Evolutionary conservation across 1,140 invertebrate species (phyloP).

Genomic region (Delia radicum): DNA sequence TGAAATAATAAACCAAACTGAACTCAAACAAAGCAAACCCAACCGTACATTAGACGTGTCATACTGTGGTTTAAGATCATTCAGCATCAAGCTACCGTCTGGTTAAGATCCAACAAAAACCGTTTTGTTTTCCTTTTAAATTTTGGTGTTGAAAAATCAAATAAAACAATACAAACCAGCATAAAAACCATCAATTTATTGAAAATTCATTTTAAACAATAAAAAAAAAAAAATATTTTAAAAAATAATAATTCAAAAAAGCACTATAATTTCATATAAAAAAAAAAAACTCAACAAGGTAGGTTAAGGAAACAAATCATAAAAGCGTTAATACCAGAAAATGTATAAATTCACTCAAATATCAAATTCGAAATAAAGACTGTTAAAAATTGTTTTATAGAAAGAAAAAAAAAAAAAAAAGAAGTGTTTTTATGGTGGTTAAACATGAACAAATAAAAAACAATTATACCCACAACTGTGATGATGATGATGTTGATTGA

Average conservation of each 20-base stretch:
- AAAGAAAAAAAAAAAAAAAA: not conserved
- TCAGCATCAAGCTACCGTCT: slow-evolving; percentile 12
- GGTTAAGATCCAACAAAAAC: not conserved
- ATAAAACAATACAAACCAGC: not conserved
- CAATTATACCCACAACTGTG: too few species aligned
- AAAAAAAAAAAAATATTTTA: not conserved
- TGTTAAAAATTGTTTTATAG: too few species aligned
- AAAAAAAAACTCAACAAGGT: not conserved
- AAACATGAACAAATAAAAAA: not conserved
- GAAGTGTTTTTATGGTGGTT: not conserved
- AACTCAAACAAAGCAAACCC: not conserved
- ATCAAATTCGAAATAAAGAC: not conserved
- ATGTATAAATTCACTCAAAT: not conserved
- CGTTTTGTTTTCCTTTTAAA: not conserved
- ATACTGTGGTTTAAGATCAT: slow-evolving; percentile 1
- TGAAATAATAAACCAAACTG: not conserved
- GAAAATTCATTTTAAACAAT: not conserved
- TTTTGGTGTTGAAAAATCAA: not conserved
- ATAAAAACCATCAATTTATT: too few species aligned
- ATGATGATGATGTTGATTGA: not conserved
- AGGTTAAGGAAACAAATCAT: not conserved
- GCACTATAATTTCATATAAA: not conserved
- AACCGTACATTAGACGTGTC: slow-evolving; percentile 18
- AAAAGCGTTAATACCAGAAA: too few species aligned
- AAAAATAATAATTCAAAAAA: not conserved